Percentiles rank a stretch among this genome's conserved stretches.
Conservation (phyloP, 2,888 invertebrate genomes). For the Thymelicus lineola region DNA sequence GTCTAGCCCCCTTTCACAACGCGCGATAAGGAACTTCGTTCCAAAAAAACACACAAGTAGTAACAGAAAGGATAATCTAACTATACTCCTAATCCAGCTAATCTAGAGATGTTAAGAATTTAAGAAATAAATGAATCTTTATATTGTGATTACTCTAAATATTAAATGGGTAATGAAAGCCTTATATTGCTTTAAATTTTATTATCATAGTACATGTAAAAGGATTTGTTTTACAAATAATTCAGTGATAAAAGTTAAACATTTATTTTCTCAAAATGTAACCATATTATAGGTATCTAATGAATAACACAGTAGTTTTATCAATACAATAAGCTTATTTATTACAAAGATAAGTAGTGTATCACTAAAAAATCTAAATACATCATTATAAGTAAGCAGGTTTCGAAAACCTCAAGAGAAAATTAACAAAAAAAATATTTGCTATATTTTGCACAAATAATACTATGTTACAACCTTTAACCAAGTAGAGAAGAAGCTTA, state of each 20-base stretch:
- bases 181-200: constrained; percentile 42
- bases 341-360: constrained; percentile 3
- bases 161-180: constrained; percentile 33
- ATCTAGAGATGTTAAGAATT: too few relatives aligned
- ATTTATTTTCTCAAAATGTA: constrained; percentile 17
- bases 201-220: constrained; percentile 46
- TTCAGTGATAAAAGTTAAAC: constrained; percentile 41
- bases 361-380: constrained; percentile 20
- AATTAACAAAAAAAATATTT: constrained; percentile 11
- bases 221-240: constrained; percentile 44
- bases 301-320: constrained; percentile 5
- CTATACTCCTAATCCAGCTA: too few relatives aligned
- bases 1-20: too few relatives aligned
- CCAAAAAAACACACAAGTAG: too few relatives aligned
- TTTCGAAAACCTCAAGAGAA: not conserved
- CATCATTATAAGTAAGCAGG: not conserved
- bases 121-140: too few relatives aligned
- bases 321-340: constrained; percentile 7
- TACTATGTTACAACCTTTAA: not conserved
- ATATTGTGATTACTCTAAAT: not conserved
- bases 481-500: not conserved
- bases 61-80: too few relatives aligned
- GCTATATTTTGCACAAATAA: not conserved
- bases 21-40: too few relatives aligned
- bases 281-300: constrained; percentile 24